Evolutionary conservation across 2,113 vertebrate species (phyloP), one percentile per base, ranked within the genome.

Genomic region (Elgaria multicarinata): DNA sequence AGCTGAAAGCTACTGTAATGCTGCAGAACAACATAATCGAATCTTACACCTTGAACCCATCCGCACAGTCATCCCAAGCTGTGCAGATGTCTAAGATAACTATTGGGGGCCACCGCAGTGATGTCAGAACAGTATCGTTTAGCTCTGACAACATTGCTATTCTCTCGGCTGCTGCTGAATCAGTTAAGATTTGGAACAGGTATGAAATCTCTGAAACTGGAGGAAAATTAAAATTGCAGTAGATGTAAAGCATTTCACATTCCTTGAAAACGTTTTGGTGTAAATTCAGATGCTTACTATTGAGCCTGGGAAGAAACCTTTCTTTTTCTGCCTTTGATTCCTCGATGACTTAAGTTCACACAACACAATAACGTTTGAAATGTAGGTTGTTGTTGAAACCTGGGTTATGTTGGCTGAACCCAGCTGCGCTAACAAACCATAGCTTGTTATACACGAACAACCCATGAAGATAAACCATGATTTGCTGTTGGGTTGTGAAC

Each of bases 121-220:
- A 99, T 3, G 98, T 97, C 64, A 98, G 99, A 77, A 99, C 99
- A 0, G 83, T 99, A 95, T 97, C 98, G 62, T 99, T 99, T 94
- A 99, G 99, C 96, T 99, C 99, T 0, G 99, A 99, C 95, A 99
- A 99, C 92, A 98, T 99, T 83, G 99, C 98, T 20, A 22, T 99
- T 77, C 98, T 99, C 10, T 99, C 99, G 0, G 99, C 98, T 13
- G 98, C 99, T 0, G 98, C 98, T 2, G 99, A 99, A 88, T 98
- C 98, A 0, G 95, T 98, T 58, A 99, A 99, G 96, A 97, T 99
- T 72, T 99, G 99, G 99, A 99, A 99, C 97, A 98, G 99, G 99
- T 99, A 96, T 0, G 0, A 67, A 24, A 18, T 50, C 16, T 0
- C 0, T 7, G 58, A 20, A 72, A 42, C 39, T 22, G 3, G 80